These are phyloP conservation scores for Camponotus floridanus DNA, from an alignment of 1,140 invertebrate genomes.

Conservation along the genomic window DNA sequence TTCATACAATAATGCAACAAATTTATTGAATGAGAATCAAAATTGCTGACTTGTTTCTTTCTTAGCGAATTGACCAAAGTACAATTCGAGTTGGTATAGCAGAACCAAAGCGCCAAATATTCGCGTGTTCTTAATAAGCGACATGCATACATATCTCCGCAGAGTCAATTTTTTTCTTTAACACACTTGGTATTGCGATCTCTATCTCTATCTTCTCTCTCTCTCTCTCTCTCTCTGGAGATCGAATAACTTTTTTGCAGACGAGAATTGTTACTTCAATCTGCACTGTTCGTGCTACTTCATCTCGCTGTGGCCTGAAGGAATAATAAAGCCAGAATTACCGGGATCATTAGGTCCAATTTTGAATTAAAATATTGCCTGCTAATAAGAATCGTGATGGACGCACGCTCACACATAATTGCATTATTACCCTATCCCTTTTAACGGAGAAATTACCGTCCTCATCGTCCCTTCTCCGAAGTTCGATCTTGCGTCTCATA, in stretches of 20 bases:
- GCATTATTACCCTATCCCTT: constrained; percentile 77
- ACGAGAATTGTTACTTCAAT: constrained; percentile 35
- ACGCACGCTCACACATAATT: constrained; percentile 72
- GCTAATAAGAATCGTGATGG: constrained; percentile 81
- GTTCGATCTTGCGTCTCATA: constrained; percentile 19
- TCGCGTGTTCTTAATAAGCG: background rate
- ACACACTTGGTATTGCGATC: background rate
- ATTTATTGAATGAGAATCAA: too few relatives aligned
- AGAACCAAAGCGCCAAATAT: background rate
- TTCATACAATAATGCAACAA: background rate
- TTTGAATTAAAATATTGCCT: constrained; percentile 85
- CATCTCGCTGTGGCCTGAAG: constrained; percentile 19
- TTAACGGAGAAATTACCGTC: constrained; percentile 68
- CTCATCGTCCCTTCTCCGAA: constrained; percentile 22
- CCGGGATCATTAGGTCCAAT: constrained; percentile 79
- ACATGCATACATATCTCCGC: background rate
- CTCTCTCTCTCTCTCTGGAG: background rate
- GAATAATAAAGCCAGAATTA: constrained; percentile 64
- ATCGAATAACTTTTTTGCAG: constrained; percentile 4
- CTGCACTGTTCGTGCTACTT: constrained; percentile 46
- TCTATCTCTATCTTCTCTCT: background rate
- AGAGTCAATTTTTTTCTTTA: background rate
- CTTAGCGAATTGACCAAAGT: background rate
- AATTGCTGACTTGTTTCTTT: background rate
- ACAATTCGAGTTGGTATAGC: background rate